Percentiles rank a stretch among this genome's conserved stretches.
Evolutionary conservation across 2,113 vertebrate genomes (phyloP).

Genomic region (Gulo gulo): DNA sequence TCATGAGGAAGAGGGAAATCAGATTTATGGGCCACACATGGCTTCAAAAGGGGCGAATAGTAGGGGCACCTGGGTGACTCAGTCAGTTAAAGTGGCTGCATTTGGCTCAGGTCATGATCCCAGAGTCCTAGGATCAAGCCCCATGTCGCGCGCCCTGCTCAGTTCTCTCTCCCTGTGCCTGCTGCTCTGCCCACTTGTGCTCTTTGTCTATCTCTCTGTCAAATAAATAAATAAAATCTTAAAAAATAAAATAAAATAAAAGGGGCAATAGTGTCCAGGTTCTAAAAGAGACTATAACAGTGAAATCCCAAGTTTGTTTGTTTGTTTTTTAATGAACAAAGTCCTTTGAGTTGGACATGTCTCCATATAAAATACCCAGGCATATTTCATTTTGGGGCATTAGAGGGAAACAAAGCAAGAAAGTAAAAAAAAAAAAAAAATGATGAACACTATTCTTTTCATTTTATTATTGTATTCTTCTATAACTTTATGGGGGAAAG

Average conservation of each 20-base stretch:
- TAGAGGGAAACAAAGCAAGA: slow-evolving; percentile 79
- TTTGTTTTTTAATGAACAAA: background rate
- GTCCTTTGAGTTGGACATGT: background rate
- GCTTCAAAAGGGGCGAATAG: background rate
- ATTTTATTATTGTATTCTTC: background rate
- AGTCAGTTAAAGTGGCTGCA: too few species aligned
- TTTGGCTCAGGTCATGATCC: too few species aligned
- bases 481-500: background rate
- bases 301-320: background rate
- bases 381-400: slow-evolving; percentile 34
- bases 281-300: background rate
- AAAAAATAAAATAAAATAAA: too few species aligned
- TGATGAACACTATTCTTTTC: background rate
- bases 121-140: too few species aligned
- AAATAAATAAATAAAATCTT: too few species aligned
- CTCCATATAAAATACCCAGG: background rate
- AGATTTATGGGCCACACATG: background rate
- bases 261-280: background rate
- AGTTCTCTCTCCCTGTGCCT: too few species aligned
- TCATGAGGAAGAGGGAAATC: background rate
- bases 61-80: too few species aligned
- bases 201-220: too few species aligned
- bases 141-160: too few species aligned
- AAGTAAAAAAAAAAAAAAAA: slow-evolving; percentile 56
- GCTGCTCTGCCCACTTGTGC: too few species aligned